phyloP scores from a whole-genome alignment of 1,140 invertebrate genomes.

The Drosophila rufa region DNA sequence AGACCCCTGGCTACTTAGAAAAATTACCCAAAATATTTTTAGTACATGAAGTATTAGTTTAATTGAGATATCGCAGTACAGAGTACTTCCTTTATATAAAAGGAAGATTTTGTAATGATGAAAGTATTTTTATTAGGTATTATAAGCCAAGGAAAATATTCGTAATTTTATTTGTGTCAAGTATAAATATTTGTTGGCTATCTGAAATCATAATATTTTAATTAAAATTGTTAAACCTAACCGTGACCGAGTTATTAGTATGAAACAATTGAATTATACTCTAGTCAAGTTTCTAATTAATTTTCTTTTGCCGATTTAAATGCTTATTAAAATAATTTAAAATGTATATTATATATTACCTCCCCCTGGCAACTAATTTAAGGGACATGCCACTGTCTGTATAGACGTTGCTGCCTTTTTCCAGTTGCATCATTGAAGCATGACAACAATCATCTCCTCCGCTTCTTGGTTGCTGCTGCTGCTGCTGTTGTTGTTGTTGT shows the following conservation, averaged over 20 bases:
- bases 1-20: not conserved
- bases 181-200: no score
- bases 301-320: not conserved
- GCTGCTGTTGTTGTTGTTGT: conserved; percentile 37
- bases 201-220: no score
- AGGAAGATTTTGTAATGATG: no score
- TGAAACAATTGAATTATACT: not conserved
- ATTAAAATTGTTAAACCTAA: no score
- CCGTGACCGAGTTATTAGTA: no score
- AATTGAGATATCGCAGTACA: no score
- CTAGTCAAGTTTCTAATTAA: not conserved
- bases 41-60: no score
- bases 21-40: not conserved
- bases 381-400: not conserved
- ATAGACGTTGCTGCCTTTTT: conserved; percentile 35
- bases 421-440: conserved; percentile 80
- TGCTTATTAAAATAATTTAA: not conserved
- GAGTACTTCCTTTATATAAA: no score
- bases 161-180: no score
- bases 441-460: conserved; percentile 72
- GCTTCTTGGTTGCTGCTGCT: conserved; percentile 25
- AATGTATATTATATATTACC: not conserved
- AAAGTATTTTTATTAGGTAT: no score
- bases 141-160: no score
- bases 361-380: not conserved